Conservation (phyloP, 2,797 vertebrate genomes). For the Neosalanx taihuensis region DNA sequence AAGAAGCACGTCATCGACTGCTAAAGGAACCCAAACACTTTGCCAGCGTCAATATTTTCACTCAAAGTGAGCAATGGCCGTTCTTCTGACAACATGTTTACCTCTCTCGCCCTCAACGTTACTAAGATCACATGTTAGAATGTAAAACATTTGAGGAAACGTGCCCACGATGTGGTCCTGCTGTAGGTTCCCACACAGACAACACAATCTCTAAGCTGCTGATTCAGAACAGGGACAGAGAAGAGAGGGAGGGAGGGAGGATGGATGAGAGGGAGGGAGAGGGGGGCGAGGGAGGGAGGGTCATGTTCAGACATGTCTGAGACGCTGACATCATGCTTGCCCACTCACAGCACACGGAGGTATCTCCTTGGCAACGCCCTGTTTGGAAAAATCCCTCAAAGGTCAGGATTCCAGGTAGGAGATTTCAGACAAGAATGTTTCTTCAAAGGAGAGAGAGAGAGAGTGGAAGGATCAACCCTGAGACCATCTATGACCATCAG, state of each 20-base stretch:
- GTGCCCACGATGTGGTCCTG: too few species aligned
- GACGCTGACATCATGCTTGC: not conserved
- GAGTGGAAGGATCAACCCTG: not conserved
- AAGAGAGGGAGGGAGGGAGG: too few species aligned
- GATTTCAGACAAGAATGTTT: not conserved
- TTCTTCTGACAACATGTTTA: conserved; percentile 55
- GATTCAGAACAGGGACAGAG: not conserved
- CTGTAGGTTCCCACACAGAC: not conserved
- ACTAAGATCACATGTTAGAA: conserved; percentile 16
- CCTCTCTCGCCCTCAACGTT: conserved; percentile 48
- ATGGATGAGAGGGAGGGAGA: too few species aligned
- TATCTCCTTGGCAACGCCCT: not conserved
- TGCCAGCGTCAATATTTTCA: conserved; percentile 79
- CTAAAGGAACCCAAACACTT: conserved; percentile 54
- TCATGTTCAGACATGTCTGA: not conserved
- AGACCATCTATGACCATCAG: not conserved
- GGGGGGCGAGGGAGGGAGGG: not conserved
- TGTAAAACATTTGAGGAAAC: not conserved
- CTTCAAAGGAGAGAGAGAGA: not conserved
- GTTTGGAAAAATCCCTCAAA: not conserved
- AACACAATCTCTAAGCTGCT: not conserved
- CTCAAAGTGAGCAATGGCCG: conserved; percentile 57
- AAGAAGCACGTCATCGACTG: conserved; percentile 69
- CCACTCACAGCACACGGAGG: not conserved
- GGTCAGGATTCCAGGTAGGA: not conserved